phyloP scores from a whole-genome alignment of 2,888 invertebrate species.

The Tanytarsus gracilentus region DNA sequence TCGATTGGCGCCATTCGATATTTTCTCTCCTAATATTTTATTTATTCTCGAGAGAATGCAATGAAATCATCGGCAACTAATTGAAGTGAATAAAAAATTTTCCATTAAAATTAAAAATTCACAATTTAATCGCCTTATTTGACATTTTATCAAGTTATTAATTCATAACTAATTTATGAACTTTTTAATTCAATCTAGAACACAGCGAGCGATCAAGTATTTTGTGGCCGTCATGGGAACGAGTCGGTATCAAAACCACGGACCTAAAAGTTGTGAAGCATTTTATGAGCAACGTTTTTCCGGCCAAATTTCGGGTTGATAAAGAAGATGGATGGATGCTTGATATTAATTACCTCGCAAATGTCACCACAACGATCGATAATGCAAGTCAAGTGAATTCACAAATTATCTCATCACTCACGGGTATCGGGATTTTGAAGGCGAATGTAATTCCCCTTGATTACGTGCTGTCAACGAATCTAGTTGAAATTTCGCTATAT shows the following conservation, averaged over 20 bases:
- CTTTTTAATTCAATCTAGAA: conserved; percentile 1
- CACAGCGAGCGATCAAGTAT: conserved; percentile 35
- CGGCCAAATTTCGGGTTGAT: conserved; percentile 36
- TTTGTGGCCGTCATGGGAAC: conserved; percentile 39
- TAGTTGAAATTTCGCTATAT: conserved; percentile 57
- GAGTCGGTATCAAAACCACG: conserved; percentile 38
- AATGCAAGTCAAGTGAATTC: conserved; percentile 47
- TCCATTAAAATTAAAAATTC: too few relatives aligned
- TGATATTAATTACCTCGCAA: conserved; percentile 37
- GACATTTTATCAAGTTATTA: too few relatives aligned
- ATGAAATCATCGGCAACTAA: too few relatives aligned
- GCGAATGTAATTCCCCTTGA: conserved; percentile 67
- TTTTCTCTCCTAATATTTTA: too few relatives aligned
- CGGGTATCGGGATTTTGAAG: conserved; percentile 54
- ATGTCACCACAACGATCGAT: conserved; percentile 35
- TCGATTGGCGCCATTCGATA: too few relatives aligned
- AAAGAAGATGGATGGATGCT: conserved; percentile 41
- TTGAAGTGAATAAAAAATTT: too few relatives aligned
- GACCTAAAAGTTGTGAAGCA: conserved; percentile 38
- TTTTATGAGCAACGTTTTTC: conserved; percentile 39
- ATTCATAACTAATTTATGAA: too few relatives aligned
- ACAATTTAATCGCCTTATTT: too few relatives aligned
- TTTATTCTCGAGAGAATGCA: too few relatives aligned
- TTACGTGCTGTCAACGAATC: conserved; percentile 62
- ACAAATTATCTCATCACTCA: conserved; percentile 58